These are phyloP conservation scores for Machimus atricapillus DNA, from an alignment of 2,888 invertebrate species.

Conservation along the genomic window DNA sequence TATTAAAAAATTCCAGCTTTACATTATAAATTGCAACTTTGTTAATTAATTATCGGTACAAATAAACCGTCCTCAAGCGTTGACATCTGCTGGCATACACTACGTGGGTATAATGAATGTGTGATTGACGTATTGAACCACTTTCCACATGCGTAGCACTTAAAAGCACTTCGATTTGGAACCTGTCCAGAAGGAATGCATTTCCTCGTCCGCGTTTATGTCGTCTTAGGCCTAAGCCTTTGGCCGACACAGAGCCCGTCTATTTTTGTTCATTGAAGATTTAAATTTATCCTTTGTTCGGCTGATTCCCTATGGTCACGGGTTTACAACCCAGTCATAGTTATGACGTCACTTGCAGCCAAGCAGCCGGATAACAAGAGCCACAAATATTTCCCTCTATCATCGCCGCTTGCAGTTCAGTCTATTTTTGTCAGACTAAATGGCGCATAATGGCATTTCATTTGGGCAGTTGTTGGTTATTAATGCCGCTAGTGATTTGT, in stretches of 20 bases:
- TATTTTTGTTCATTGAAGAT: slow-evolving; percentile 30
- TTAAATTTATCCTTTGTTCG: slow-evolving; percentile 23
- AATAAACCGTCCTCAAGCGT: neutral
- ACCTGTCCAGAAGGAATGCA: slow-evolving; percentile 31
- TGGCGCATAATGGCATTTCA: slow-evolving; percentile 24
- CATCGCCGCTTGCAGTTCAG: neutral
- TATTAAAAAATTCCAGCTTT: neutral
- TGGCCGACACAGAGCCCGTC: neutral
- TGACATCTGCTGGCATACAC: slow-evolving; percentile 15
- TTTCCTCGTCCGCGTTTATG: slow-evolving; percentile 11
- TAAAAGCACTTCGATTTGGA: slow-evolving; percentile 28
- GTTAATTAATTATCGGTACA: neutral
- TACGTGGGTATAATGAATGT: neutral
- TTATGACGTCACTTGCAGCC: slow-evolving; percentile 6
- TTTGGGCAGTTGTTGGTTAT: slow-evolving; percentile 6
- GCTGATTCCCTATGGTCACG: slow-evolving; percentile 7
- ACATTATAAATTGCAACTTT: neutral
- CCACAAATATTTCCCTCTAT: neutral
- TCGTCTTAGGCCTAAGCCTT: neutral
- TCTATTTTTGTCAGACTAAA: slow-evolving; percentile 16
- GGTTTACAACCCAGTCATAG: neutral
- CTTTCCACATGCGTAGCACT: slow-evolving; percentile 12
- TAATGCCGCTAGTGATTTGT: slow-evolving; percentile 29
- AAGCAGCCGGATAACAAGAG: slow-evolving; percentile 3
- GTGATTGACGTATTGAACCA: slow-evolving; percentile 32